Conservation (phyloP, 2,888 invertebrate species). For the Caenorhabditis imperialis region DNA sequence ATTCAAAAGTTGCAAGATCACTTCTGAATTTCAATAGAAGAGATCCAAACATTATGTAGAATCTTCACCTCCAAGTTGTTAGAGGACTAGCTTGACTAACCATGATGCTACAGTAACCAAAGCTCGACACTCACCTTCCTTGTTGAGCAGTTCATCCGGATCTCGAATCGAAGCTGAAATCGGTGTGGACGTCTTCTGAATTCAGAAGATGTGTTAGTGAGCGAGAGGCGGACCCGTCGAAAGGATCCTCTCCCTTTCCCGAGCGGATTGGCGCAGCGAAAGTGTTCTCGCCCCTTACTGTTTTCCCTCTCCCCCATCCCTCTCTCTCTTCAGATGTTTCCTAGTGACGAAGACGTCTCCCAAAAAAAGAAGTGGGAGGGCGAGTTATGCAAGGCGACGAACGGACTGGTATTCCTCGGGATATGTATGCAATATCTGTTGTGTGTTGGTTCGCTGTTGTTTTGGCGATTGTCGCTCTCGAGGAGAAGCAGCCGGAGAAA, state of each 20-base stretch:
- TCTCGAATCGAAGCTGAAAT: not conserved
- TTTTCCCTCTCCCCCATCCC: slow-evolving; percentile 8
- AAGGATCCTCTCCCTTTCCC: no score
- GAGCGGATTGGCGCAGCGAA: no score
- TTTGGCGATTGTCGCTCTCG: slow-evolving; percentile 31
- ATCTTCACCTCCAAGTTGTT: no score
- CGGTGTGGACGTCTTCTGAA: not conserved
- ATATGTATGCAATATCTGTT: slow-evolving; percentile 10
- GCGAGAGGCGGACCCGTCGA: no score
- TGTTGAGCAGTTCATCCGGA: not conserved
- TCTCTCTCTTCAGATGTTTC: not conserved
- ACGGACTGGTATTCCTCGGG: slow-evolving; percentile 29
- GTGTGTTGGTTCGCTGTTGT: slow-evolving; percentile 40
- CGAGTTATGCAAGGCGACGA: slow-evolving; percentile 27
- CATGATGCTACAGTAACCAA: no score
- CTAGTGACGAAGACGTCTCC: not conserved
- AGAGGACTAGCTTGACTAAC: no score
- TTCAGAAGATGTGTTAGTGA: no score
- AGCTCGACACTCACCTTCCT: no score
- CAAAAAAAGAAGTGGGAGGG: no score
- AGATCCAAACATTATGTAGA: no score
- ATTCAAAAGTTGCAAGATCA: not conserved
- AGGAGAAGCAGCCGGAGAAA: slow-evolving; percentile 10
- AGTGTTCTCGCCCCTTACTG: slow-evolving; percentile 24
- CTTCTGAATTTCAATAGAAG: no score